phyloP scores from a whole-genome alignment of 2,113 vertebrate genomes.

The Hypanus sabinus region DNA sequence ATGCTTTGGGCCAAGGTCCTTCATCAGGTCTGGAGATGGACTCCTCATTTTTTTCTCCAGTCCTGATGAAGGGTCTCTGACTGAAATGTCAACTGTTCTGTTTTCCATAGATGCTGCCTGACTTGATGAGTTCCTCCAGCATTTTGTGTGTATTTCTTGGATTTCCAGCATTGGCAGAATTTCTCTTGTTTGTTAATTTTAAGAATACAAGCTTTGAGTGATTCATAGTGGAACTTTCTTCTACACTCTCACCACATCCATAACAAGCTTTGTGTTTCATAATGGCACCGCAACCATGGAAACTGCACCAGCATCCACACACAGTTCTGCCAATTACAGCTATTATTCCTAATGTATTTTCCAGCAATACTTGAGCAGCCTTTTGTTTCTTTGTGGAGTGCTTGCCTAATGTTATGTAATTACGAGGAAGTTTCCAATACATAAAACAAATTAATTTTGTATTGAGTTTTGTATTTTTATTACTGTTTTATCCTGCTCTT shows the following conservation, averaged over 20 bases:
- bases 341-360: constrained; percentile 33
- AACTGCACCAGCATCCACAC: background rate
- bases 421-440: background rate
- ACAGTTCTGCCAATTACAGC: constrained; percentile 20
- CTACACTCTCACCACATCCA: background rate
- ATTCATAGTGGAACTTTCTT: background rate
- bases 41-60: no score
- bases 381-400: constrained; percentile 27
- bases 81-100: no score
- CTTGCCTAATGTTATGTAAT: constrained; percentile 11
- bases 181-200: background rate
- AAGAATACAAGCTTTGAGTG: background rate
- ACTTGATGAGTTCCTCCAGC: no score
- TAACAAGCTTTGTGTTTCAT: background rate
- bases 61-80: no score
- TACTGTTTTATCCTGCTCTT: background rate
- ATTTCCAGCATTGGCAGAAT: no score
- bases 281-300: constrained; percentile 18
- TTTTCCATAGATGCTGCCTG: no score
- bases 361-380: background rate
- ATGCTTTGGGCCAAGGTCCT: no score
- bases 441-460: constrained; percentile 29
- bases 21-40: no score
- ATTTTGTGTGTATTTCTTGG: no score
- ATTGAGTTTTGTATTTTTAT: background rate